Evolutionary conservation across 2,888 invertebrate genomes (phyloP), one percentile per base, ranked within the genome.

Genomic region (Nymphalis polychloros): DNA sequence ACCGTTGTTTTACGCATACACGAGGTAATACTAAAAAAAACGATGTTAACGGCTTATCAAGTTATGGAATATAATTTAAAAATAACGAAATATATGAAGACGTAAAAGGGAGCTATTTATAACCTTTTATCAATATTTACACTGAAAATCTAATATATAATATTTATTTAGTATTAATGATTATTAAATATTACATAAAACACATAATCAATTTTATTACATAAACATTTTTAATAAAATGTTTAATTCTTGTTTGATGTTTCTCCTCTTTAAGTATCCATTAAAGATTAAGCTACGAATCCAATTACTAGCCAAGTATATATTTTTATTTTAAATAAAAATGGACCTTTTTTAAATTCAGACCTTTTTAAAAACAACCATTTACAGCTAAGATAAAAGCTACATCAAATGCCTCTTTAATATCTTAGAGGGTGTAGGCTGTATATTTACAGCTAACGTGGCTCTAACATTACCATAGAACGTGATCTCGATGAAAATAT

Each of bases 341-440:
- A 16, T 55, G 16, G 23, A 23, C 53, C 19, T 50, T 50, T 53
- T 31, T 27, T 52, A 52, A 13, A 23, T 23, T 19, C 52, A 16
- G n/a, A 52, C 27, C 53, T 17, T 27, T 49, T 53, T 31, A 8
- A 41, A 41, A 55, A 50, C 52, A 27, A 52, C 17, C 35, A 41
- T 62, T 63, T 63, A 63, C 53, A 23, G 53, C 17, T 4, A 46
- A 53, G 52, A 52, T 63, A 52, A 52, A 53, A 53, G 53, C 17
- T 7, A 23, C 48, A 48, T 57, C 23, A 27, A 46, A 20, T 35
- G 41, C 46, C 31, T 60, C 47, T 52, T 60, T 61, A 53, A 47
- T 47, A 48, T 47, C 16, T 55, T 19, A 41, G 55, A 23, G 31
- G 17, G 20, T 55, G 57, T 31, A 48, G 17, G 17, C 17, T 52